These are phyloP conservation scores for Xenus cinereus DNA, from an alignment of 2,113 vertebrate genomes.

Conservation along the genomic window DNA sequence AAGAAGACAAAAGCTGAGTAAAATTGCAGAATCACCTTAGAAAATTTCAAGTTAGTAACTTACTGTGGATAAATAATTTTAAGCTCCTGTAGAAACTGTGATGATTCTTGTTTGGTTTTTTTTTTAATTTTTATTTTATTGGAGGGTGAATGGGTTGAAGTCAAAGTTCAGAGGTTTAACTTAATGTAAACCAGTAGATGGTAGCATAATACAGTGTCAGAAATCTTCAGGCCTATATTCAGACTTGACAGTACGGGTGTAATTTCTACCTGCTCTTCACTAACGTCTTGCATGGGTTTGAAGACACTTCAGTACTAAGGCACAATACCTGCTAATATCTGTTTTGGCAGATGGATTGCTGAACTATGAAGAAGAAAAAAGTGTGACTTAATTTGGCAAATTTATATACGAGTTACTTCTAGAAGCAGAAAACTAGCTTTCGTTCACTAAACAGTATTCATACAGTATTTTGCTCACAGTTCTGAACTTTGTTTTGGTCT, in stretches of 20 bases:
- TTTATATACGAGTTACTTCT: not conserved
- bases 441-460: not conserved
- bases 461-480: not conserved
- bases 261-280: not conserved
- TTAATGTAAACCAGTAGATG: constrained; percentile 10
- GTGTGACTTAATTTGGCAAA: not conserved
- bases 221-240: not conserved
- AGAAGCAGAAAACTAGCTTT: not conserved
- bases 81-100: not conserved
- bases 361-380: not conserved
- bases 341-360: not conserved
- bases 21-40: not conserved
- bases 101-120: not conserved
- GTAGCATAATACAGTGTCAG: constrained; percentile 35
- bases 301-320: not conserved
- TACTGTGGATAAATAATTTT: not conserved
- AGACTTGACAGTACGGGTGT: not conserved
- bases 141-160: not conserved
- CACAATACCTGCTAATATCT: not conserved
- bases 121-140: not conserved
- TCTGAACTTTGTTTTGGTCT: not conserved
- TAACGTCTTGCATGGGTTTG: not conserved
- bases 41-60: not conserved
- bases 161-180: not conserved
- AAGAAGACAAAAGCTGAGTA: not conserved